Percentiles rank a stretch among this genome's conserved stretches.
phyloP scores from a whole-genome alignment of 2,888 invertebrate species.

The Noctua fimbriata region DNA sequence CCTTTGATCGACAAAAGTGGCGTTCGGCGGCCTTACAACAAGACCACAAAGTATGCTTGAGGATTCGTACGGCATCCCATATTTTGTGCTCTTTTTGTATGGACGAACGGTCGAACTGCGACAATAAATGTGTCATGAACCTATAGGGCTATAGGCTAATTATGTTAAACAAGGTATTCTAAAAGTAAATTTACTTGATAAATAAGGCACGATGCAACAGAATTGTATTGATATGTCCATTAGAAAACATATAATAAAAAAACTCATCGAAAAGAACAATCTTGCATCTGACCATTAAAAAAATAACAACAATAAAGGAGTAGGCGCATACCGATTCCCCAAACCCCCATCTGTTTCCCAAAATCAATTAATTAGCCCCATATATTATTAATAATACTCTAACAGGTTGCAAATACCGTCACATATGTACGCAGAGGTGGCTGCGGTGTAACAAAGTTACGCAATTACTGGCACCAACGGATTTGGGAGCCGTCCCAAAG shows the following conservation, averaged over 20 bases:
- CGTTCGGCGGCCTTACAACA: neutral
- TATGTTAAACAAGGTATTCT: neutral
- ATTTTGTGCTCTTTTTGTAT: neutral
- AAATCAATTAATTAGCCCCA: slow-evolving; percentile 42
- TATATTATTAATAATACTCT: slow-evolving; percentile 64
- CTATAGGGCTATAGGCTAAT: neutral
- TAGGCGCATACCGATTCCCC: neutral
- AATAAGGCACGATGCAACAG: neutral
- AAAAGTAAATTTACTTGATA: neutral
- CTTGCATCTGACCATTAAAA: neutral
- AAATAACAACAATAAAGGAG: neutral
- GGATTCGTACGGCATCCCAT: too few species aligned
- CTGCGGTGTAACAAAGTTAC: slow-evolving; percentile 73
- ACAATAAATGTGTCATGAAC: too few species aligned
- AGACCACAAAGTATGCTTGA: neutral
- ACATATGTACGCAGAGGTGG: slow-evolving; percentile 62
- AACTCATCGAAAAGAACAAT: neutral
- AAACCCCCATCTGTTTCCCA: neutral
- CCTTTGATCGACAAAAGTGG: neutral
- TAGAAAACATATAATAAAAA: neutral
- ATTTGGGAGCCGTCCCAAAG: slow-evolving; percentile 70
- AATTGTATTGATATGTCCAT: neutral
- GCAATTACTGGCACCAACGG: slow-evolving; percentile 72
- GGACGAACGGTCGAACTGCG: neutral
- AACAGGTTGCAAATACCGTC: slow-evolving; percentile 68